Conservation (phyloP, 1,140 invertebrate species). For the Drosophila kikkawai region DNA sequence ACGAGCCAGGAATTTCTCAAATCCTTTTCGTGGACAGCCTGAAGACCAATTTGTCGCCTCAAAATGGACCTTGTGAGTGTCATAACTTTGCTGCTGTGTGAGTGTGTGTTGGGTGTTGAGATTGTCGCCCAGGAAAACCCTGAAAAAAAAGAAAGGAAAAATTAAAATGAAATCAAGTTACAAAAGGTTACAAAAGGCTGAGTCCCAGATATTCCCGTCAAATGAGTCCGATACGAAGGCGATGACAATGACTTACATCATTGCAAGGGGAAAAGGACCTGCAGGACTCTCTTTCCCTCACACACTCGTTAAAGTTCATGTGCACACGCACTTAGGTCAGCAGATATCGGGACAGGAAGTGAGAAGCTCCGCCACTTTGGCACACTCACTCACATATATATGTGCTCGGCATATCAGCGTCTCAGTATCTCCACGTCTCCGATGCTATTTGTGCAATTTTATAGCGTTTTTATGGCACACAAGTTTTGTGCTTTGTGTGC, state of each 20-base stretch:
- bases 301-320: slow-evolving; percentile 59
- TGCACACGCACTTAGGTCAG: slow-evolving; percentile 66
- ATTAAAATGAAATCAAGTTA: slow-evolving; percentile 68
- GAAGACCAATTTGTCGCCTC: slow-evolving; percentile 64
- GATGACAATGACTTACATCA: slow-evolving; percentile 55
- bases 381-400: slow-evolving; percentile 56
- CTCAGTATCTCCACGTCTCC: slow-evolving; percentile 44
- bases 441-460: slow-evolving; percentile 74
- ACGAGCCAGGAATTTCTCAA: slow-evolving; percentile 7
- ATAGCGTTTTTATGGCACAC: slow-evolving; percentile 77
- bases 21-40: slow-evolving; percentile 44
- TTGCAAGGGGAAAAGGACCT: slow-evolving; percentile 20
- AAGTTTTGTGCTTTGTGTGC: slow-evolving; percentile 62
- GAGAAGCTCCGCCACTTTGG: slow-evolving; percentile 20
- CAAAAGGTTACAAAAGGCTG: slow-evolving; percentile 44
- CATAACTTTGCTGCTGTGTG: slow-evolving; percentile 52
- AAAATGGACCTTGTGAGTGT: slow-evolving; percentile 49
- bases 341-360: slow-evolving; percentile 54
- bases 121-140: slow-evolving; percentile 35
- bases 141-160: slow-evolving; percentile 32
- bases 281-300: slow-evolving; percentile 20
- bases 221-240: slow-evolving; percentile 52
- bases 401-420: slow-evolving; percentile 28
- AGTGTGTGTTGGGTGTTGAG: slow-evolving; percentile 36
- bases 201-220: slow-evolving; percentile 25